phyloP scores from a whole-genome alignment of 2,888 invertebrate genomes.

The Lasioglossum figueresi region DNA sequence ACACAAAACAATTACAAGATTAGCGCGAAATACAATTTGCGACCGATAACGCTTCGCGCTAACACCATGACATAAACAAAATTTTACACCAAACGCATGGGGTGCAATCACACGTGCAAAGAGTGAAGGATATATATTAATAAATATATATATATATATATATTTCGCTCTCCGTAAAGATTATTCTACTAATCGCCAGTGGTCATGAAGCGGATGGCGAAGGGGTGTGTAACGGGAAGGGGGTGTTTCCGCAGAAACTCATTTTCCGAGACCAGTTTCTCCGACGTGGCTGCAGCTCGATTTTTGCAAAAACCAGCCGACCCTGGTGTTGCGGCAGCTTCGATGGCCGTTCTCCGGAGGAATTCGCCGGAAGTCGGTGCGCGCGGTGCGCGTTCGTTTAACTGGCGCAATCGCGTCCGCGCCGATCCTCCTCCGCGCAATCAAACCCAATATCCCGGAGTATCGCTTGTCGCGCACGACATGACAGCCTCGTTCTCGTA shows the following conservation, averaged over 20 bases:
- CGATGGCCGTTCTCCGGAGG: constrained; percentile 11
- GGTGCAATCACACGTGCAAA: too few species aligned
- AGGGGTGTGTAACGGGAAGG: neutral
- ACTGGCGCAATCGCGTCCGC: neutral
- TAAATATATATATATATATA: too few species aligned
- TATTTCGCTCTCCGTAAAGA: too few species aligned
- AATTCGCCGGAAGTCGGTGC: constrained; percentile 4
- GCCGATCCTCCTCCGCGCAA: neutral
- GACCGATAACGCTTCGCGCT: too few species aligned
- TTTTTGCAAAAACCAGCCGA: neutral
- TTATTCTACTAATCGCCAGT: neutral
- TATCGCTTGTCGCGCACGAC: neutral
- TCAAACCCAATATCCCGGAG: neutral
- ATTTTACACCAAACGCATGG: too few species aligned
- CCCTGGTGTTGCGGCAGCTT: neutral
- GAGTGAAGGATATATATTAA: too few species aligned
- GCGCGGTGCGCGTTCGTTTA: neutral
- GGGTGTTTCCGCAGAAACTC: neutral
- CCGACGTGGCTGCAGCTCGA: neutral
- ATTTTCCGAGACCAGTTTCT: neutral
- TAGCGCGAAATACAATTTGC: too few species aligned
- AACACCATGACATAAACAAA: too few species aligned
- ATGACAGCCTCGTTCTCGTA: constrained; percentile 39
- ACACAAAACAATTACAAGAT: too few species aligned
- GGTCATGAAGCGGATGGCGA: neutral